phyloP scores from a whole-genome alignment of 2,797 vertebrate genomes.

The Sylvilagus floridanus region DNA sequence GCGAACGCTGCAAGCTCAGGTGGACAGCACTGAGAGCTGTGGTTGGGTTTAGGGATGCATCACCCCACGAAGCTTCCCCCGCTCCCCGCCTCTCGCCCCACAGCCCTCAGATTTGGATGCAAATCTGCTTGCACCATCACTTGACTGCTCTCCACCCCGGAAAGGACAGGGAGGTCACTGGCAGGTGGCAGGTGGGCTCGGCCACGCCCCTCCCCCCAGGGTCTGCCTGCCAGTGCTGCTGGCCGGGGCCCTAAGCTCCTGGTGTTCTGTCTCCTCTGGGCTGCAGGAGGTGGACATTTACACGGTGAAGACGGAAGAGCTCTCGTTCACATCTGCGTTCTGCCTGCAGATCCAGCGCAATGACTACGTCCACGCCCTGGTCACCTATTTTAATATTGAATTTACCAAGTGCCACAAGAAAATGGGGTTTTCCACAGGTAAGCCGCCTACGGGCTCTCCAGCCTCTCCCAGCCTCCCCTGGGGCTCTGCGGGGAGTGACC shows the following conservation, averaged over 20 bases:
- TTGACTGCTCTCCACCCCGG: background rate
- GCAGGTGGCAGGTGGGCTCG: background rate
- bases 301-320: conserved; percentile 96
- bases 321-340: conserved; percentile 96
- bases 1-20: background rate
- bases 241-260: background rate
- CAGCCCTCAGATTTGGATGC: background rate
- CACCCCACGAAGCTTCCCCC: background rate
- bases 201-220: background rate
- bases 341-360: conserved; percentile 98
- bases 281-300: conserved; percentile 98
- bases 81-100: no score
- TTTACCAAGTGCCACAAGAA: conserved; percentile 99
- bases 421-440: conserved; percentile 98
- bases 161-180: background rate
- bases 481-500: background rate
- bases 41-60: background rate
- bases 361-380: conserved; percentile 97
- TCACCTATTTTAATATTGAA: conserved; percentile 99
- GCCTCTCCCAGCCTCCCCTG: no score
- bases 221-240: background rate
- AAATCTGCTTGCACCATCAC: background rate
- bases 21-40: background rate
- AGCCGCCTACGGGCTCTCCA: background rate
- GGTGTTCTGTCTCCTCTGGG: conserved; percentile 66